Evolutionary conservation across 2,888 invertebrate species (phyloP), one percentile per base, ranked within the genome.

Genomic region (Hanleya hanleyi): DNA sequence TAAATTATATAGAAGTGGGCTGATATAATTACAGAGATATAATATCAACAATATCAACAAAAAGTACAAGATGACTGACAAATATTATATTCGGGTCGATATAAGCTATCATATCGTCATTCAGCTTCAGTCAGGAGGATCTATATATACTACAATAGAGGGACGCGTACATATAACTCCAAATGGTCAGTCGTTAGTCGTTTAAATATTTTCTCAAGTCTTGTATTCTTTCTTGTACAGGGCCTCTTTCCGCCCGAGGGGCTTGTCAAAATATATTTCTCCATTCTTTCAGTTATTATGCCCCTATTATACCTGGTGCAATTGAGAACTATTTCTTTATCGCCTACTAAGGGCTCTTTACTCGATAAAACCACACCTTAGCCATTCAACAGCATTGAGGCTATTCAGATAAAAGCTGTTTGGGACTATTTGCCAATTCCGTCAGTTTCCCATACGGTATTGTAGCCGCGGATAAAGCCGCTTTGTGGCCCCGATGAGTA

Each of bases 341-440:
- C 57, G 57, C 57, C 57, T 57, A 29, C n/a, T 26, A 57, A 4
- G 57, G 26, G 57, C 26, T 22, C 57, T 57, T 29, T 57, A 29
- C 57, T 4, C 22, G 12, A 15, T 9, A 22, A 29, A 29, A 29
- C 57, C 57, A 57, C 57, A 57, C 57, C 57, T 57, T 57, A 15
- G 22, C 57, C 29, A 29, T 57, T 22, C 12, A 57, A 26, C 22
- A 4, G 26, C 57, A 57, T 57, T 57, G 22, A 57, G 26, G 22
- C 57, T 22, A 26, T 29, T 32, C 15, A 22, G 57, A 29, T 57
- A 32, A 57, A 57, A 57, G 57, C 57, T 57, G 57, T 57, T 57
- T 57, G 22, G 26, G 57, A 57, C 57, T 57, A 57, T 57, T 57
- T 57, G 57, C 57, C 29, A 29, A 29, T 57, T 57, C 57, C 57